phyloP scores from a whole-genome alignment of 2,113 vertebrate genomes.

The Chloebia gouldiae region DNA sequence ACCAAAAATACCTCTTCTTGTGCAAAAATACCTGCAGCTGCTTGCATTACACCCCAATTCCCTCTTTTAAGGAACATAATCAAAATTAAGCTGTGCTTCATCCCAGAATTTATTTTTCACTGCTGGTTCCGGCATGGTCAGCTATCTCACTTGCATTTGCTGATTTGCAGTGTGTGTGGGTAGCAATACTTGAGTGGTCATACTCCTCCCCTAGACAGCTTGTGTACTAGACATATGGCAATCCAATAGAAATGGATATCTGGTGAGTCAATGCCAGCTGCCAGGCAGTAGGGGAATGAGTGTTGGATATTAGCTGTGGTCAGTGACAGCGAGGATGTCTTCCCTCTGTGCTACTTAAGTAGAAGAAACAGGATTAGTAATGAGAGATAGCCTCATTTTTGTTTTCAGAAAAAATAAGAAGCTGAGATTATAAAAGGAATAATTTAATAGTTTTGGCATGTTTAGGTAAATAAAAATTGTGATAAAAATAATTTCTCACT shows the following conservation, averaged over 20 bases:
- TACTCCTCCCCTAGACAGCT: neutral
- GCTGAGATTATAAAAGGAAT: neutral
- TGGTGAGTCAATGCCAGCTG: neutral
- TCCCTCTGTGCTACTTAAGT: neutral
- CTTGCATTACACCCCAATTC: neutral
- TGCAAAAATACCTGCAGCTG: neutral
- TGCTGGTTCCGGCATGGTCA: neutral
- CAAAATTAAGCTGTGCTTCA: neutral
- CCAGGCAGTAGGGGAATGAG: neutral
- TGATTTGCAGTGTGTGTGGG: neutral
- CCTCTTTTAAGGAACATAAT: neutral
- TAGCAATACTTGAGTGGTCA: neutral
- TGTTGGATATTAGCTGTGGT: neutral
- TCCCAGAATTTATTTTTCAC: neutral
- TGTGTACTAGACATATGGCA: no score
- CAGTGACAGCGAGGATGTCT: neutral
- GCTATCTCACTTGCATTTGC: neutral
- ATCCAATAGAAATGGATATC: neutral
- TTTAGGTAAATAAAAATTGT: neutral
- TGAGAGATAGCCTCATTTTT: neutral
- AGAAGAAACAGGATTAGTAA: neutral
- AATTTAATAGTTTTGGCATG: neutral
- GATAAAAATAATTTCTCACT: neutral
- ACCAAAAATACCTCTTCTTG: neutral
- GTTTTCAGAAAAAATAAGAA: neutral